Evolutionary conservation across 2,888 invertebrate species (phyloP).

Genomic region (Thymelicus lineola): DNA sequence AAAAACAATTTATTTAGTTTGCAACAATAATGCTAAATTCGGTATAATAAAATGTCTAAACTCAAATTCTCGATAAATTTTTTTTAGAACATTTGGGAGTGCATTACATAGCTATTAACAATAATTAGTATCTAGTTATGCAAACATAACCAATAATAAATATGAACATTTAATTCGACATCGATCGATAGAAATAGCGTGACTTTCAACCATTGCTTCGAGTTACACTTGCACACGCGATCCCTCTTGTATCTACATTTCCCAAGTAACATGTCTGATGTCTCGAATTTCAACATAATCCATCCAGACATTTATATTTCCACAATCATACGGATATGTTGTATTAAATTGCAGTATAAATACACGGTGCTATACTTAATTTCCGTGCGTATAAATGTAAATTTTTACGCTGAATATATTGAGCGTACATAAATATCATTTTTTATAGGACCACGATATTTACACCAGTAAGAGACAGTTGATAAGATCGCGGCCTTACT

Average conservation of each 20-base stretch:
- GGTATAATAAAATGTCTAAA: too few species aligned
- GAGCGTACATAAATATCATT: background rate
- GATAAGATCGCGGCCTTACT: constrained; percentile 6
- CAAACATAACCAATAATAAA: background rate
- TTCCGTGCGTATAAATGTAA: background rate
- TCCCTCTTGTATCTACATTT: background rate
- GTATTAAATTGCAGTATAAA: background rate
- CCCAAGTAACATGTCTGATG: background rate
- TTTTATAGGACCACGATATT: background rate
- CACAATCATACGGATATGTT: background rate
- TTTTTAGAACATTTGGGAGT: too few species aligned
- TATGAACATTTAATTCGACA: background rate
- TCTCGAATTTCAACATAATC: background rate
- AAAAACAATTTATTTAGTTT: too few species aligned
- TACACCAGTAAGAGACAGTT: background rate
- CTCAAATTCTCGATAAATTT: too few species aligned
- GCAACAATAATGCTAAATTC: too few species aligned
- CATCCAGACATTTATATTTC: background rate
- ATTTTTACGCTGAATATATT: background rate
- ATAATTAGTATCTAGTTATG: background rate
- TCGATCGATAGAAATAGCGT: background rate
- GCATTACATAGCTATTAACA: background rate
- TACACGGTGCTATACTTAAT: background rate
- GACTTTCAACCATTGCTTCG: background rate
- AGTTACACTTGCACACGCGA: background rate